Conservation (phyloP, 2,113 vertebrate genomes). For the Semicossyphus pulcher region DNA sequence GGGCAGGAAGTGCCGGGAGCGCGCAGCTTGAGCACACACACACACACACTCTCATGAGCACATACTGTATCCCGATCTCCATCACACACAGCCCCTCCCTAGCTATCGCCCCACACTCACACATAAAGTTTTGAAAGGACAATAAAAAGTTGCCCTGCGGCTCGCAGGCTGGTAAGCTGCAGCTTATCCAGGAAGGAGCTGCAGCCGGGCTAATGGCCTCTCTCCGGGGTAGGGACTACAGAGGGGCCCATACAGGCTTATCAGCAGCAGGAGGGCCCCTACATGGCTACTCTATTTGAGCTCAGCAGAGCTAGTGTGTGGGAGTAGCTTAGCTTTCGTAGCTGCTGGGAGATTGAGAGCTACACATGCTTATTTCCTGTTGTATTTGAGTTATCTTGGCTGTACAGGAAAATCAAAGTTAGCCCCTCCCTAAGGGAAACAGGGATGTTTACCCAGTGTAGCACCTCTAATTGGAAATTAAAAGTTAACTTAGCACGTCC, state of each 20-base stretch:
- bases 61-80: slow-evolving; percentile 44
- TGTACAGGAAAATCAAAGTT: slow-evolving; percentile 41
- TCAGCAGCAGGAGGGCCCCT: slow-evolving; percentile 69
- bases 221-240: slow-evolving; percentile 56
- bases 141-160: slow-evolving; percentile 77
- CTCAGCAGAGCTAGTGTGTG: slow-evolving; percentile 50
- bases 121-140: slow-evolving; percentile 74
- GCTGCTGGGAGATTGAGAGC: slow-evolving; percentile 29
- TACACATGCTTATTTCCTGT: slow-evolving; percentile 34
- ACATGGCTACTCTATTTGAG: slow-evolving; percentile 49
- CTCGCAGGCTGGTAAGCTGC: slow-evolving; percentile 64
- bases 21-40: slow-evolving; percentile 53
- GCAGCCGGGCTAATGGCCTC: slow-evolving; percentile 72
- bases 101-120: slow-evolving; percentile 52
- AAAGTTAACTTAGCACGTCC: slow-evolving; percentile 38
- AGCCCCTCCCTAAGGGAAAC: slow-evolving; percentile 37
- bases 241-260: slow-evolving; percentile 65
- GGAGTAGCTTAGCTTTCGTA: slow-evolving; percentile 57
- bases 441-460: slow-evolving; percentile 42
- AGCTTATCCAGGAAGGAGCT: slow-evolving; percentile 76
- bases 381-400: slow-evolving; percentile 28
- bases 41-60: slow-evolving; percentile 22
- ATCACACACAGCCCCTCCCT: slow-evolving; percentile 44
- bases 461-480: slow-evolving; percentile 56
- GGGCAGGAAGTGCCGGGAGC: slow-evolving; percentile 77